phyloP scores from a whole-genome alignment of 2,797 vertebrate species.

The Nannoperca australis region DNA sequence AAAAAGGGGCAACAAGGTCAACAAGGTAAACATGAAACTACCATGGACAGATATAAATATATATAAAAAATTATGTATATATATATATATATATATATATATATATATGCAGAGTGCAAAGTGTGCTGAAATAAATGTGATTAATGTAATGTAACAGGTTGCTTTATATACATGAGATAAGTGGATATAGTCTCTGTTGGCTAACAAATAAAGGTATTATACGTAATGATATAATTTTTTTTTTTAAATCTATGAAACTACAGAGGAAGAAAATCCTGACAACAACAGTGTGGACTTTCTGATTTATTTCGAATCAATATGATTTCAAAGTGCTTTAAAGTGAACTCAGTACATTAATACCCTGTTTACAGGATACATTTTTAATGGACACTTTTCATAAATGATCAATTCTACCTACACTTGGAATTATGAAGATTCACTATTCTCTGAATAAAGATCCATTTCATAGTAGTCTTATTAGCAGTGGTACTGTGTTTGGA shows the following conservation, averaged over 20 bases:
- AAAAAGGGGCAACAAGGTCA: no score
- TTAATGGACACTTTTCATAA: conserved; percentile 32
- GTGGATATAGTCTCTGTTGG: not conserved
- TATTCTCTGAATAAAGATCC: conserved; percentile 18
- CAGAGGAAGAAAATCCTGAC: conserved; percentile 7
- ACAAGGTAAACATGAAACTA: no score
- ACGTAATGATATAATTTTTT: no score
- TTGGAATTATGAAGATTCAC: conserved; percentile 23
- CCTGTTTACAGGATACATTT: conserved; percentile 24
- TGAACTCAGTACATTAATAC: conserved; percentile 28
- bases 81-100: no score
- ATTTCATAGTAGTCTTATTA: not conserved
- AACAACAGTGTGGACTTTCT: not conserved
- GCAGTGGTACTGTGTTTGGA: conserved; percentile 1
- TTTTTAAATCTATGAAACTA: not conserved
- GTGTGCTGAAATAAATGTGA: no score
- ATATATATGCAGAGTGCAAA: no score
- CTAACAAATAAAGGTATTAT: not conserved
- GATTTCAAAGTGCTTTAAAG: conserved; percentile 25
- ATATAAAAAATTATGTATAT: no score
- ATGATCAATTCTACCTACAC: conserved; percentile 19
- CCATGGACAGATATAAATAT: no score
- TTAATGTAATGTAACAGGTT: no score
- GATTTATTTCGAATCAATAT: conserved; percentile 8
- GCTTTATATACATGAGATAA: no score